Evolutionary conservation across 1,140 invertebrate genomes (phyloP), one percentile per base, ranked within the genome.

Genomic region (Zelostemma sp.): DNA sequence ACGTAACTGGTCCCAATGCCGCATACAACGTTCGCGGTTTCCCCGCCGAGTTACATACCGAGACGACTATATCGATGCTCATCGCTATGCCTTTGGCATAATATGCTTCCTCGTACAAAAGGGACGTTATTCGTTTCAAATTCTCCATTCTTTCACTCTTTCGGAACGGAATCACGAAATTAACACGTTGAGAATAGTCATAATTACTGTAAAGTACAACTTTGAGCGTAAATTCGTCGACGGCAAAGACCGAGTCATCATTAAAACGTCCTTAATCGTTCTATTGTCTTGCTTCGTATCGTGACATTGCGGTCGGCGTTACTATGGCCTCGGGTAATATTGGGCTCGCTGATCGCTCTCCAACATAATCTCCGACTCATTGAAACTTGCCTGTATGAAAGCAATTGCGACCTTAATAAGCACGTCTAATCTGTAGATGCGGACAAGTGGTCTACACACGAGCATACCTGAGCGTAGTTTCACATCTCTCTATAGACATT

Each of bases 321-420:
- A 64, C 60, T 63, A 41, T 46, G 53, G 60, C 60, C 61, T 55
- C 47, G 68, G 43, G 53, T 64, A 74, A 64, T 70, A 71, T 67
- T 68, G 58, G 46, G 56, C 62, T 59, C 63, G 47, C 4, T 46
- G 56, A 40, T 73, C 33, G 49, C 64, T 68, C 72, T 74, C 45
- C 55, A 58, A 67, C 68, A 71, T 79, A 80, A 80, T 80, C 74
- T 79, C 76, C 47, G 73, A 78, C 77, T 80, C 78, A 77, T 78
- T 80, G 73, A 80, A 80, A 80, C 73, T 80, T 77, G 33, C 70
- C 72, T 69, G 65, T 40, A 73, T 57, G 73, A 75, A 74, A 73
- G 76, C 74, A 70, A 71, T 75, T 72, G 58, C 72, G 53, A 59
- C 73, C 70, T 76, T 73, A 78, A 78, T 78, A 79, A 77, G 71